These are phyloP conservation scores for Proteles cristata DNA, from an alignment of 2,113 vertebrate species.

Conservation along the genomic window DNA sequence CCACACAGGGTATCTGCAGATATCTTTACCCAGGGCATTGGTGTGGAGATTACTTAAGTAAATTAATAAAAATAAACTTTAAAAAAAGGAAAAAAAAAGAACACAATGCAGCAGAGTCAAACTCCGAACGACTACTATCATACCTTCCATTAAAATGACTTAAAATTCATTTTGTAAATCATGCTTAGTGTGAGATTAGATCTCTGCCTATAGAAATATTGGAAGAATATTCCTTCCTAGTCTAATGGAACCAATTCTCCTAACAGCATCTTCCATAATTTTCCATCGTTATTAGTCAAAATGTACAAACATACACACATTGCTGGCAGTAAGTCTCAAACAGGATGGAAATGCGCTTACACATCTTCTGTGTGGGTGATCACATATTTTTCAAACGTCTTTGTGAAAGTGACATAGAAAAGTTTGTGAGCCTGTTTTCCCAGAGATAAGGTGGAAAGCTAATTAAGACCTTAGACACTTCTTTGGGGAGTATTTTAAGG, in stretches of 20 bases:
- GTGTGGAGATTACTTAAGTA: background rate
- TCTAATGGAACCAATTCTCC: conserved; percentile 67
- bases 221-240: conserved; percentile 55
- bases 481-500: conserved; percentile 50
- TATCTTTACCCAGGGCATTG: background rate
- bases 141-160: conserved; percentile 61
- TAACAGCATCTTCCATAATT: conserved; percentile 62
- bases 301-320: conserved; percentile 53
- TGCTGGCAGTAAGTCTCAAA: conserved; percentile 54
- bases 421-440: conserved; percentile 58
- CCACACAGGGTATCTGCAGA: background rate
- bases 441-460: conserved; percentile 69
- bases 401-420: conserved; percentile 67
- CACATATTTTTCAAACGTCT: conserved; percentile 64
- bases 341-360: conserved; percentile 58
- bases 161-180: conserved; percentile 62
- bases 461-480: conserved; percentile 68
- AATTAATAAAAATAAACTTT: background rate
- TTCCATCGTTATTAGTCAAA: conserved; percentile 71
- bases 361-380: conserved; percentile 53
- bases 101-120: conserved; percentile 32
- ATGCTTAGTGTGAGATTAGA: conserved; percentile 24
- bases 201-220: conserved; percentile 42
- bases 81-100: background rate
- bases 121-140: conserved; percentile 49